Evolutionary conservation across 2,113 vertebrate genomes (phyloP).

Genomic region (Gnathonemus longibarbis): DNA sequence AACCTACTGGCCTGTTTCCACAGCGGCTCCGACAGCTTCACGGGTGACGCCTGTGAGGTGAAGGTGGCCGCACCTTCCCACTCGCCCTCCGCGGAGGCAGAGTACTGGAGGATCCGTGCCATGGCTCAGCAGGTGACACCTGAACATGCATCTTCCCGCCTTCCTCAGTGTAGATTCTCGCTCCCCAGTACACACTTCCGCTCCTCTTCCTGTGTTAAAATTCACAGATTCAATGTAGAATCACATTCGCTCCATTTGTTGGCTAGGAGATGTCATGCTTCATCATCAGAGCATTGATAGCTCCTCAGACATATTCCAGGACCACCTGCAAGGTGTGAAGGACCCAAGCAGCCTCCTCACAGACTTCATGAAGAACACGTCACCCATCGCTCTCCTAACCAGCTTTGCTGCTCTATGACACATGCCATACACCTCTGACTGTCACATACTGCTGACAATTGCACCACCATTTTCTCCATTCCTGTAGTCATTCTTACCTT

Average conservation of each 20-base stretch:
- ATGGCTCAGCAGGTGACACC: conserved; percentile 86
- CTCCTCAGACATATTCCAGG: background rate
- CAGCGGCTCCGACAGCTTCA: conserved; percentile 83
- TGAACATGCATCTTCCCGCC: background rate
- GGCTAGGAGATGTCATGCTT: background rate
- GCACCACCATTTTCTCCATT: background rate
- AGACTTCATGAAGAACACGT: background rate
- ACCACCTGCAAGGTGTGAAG: background rate
- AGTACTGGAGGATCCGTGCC: conserved; percentile 92
- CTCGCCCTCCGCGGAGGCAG: conserved; percentile 83
- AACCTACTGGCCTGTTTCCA: conserved; percentile 91
- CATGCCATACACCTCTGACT: background rate
- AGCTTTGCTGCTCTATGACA: background rate
- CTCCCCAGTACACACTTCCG: background rate
- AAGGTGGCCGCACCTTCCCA: conserved; percentile 88
- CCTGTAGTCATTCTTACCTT: background rate
- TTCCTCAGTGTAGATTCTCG: background rate
- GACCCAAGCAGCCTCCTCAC: background rate
- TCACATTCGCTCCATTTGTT: background rate
- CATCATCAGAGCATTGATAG: background rate
- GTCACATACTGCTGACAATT: background rate
- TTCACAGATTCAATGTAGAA: background rate
- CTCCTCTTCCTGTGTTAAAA: background rate
- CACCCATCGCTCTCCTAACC: background rate
- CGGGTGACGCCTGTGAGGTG: conserved; percentile 91